Percentiles rank a stretch among this genome's conserved stretches.
phyloP scores from a whole-genome alignment of 2,113 vertebrate genomes.

The Paraplagusia blochii region DNA sequence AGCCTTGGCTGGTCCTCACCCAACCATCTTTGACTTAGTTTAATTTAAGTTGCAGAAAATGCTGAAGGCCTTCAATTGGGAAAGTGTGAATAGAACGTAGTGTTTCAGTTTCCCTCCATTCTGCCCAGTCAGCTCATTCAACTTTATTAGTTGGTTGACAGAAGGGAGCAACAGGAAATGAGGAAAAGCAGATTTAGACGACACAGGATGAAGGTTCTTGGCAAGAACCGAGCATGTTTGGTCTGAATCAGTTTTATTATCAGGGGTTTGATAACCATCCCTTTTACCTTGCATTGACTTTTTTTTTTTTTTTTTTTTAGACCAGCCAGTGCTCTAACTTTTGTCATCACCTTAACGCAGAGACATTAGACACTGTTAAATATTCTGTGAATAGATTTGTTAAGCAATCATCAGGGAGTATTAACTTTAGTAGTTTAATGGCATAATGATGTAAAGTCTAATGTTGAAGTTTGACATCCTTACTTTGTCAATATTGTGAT shows the following conservation, averaged over 20 bases:
- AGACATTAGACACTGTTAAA: background rate
- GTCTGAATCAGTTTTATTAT: slow-evolving; percentile 5
- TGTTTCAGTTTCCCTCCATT: background rate
- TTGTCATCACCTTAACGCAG: background rate
- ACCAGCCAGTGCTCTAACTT: background rate
- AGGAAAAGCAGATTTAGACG: slow-evolving; percentile 6
- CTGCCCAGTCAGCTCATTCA: background rate
- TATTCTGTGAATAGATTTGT: too few species aligned
- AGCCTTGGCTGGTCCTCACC: slow-evolving; percentile 1
- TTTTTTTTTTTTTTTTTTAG: background rate
- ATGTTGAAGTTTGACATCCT: too few species aligned
- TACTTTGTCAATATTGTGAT: too few species aligned
- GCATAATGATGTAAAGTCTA: too few species aligned
- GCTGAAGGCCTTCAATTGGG: background rate
- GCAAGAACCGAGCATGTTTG: background rate
- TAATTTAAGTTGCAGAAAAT: slow-evolving; percentile 1
- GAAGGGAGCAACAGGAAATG: slow-evolving; percentile 8
- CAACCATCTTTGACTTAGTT: background rate
- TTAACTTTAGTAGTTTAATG: too few species aligned
- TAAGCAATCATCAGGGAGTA: too few species aligned
- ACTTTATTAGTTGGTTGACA: slow-evolving; percentile 1
- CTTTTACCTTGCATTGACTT: background rate
- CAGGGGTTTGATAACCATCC: background rate
- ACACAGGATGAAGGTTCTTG: slow-evolving; percentile 2
- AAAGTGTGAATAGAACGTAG: background rate